Conservation (phyloP, 1,140 invertebrate species). For the Drosophila pseudoananassae region DNA sequence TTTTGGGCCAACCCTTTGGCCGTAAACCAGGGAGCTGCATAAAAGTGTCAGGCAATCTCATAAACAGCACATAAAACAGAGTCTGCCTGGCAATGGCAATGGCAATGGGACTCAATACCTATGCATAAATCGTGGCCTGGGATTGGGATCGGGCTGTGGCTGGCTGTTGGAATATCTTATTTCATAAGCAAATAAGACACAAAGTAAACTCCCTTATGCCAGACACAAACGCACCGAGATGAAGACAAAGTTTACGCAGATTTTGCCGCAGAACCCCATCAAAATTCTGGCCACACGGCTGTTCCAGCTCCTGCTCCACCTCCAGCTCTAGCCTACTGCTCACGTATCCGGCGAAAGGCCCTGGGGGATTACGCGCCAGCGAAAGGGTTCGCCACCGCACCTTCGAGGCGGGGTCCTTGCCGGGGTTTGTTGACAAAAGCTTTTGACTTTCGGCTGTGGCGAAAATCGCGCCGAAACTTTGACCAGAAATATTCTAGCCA, state of each 20-base stretch:
- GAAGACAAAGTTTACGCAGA: constrained; percentile 71
- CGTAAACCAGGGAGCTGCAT: constrained; percentile 62
- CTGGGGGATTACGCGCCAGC: constrained; percentile 52
- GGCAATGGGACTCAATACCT: constrained; percentile 31
- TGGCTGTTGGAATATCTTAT: constrained; percentile 65
- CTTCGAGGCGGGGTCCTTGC: constrained; percentile 19
- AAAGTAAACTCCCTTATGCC: constrained; percentile 49
- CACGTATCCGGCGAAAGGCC: constrained; percentile 55
- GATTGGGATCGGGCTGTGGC: constrained; percentile 22
- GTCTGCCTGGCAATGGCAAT: not conserved
- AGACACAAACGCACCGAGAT: constrained; percentile 14
- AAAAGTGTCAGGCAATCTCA: constrained; percentile 75
- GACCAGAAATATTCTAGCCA: constrained; percentile 68
- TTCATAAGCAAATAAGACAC: constrained; percentile 80
- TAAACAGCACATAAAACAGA: constrained; percentile 77
- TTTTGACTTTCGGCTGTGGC: constrained; percentile 63
- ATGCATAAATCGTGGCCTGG: constrained; percentile 54
- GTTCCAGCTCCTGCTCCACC: not conserved
- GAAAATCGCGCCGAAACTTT: constrained; percentile 63
- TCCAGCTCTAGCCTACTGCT: constrained; percentile 4
- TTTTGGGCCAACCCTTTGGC: constrained; percentile 37
- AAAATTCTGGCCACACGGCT: constrained; percentile 72
- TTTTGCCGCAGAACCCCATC: constrained; percentile 72
- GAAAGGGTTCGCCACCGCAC: constrained; percentile 73
- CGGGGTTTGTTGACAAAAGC: constrained; percentile 64